Percentiles rank a stretch among this genome's conserved stretches.
Conservation (phyloP, 2,113 vertebrate genomes). For the Cervus canadensis region DNA sequence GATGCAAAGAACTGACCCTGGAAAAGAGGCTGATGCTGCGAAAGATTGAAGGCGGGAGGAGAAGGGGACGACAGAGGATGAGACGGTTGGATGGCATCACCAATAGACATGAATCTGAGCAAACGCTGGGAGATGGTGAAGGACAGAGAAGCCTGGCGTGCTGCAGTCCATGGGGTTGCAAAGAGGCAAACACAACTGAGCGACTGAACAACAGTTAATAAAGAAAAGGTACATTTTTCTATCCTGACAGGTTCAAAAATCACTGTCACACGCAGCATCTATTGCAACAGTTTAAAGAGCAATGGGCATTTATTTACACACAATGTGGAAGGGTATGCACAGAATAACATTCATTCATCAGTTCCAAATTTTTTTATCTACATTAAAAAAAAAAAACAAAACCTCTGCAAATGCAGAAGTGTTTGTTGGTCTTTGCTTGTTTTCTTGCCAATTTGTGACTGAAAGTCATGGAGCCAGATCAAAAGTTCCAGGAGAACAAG, state of each 20-base stretch:
- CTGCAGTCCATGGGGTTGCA: neutral
- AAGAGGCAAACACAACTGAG: neutral
- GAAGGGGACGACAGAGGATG: neutral
- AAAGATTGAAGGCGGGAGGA: neutral
- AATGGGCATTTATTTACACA: neutral
- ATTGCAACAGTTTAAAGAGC: neutral
- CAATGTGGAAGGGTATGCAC: neutral
- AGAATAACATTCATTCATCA: neutral
- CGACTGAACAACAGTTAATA: neutral
- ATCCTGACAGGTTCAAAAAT: neutral
- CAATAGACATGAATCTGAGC: neutral
- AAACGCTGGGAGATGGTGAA: neutral
- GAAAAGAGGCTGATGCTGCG: neutral
- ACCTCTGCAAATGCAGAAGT: neutral
- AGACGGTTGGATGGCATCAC: neutral
- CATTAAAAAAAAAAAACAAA: neutral
- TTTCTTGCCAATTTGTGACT: neutral
- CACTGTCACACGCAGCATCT: neutral
- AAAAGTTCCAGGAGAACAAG: neutral
- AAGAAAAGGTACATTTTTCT: neutral
- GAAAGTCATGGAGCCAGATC: neutral
- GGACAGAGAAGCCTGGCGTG: neutral
- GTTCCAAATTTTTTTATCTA: neutral
- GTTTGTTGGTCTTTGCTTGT: neutral
- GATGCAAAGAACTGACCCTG: neutral